These are phyloP conservation scores for Cheirogaleus medius DNA, from an alignment of 2,113 vertebrate species.

Conservation along the genomic window DNA sequence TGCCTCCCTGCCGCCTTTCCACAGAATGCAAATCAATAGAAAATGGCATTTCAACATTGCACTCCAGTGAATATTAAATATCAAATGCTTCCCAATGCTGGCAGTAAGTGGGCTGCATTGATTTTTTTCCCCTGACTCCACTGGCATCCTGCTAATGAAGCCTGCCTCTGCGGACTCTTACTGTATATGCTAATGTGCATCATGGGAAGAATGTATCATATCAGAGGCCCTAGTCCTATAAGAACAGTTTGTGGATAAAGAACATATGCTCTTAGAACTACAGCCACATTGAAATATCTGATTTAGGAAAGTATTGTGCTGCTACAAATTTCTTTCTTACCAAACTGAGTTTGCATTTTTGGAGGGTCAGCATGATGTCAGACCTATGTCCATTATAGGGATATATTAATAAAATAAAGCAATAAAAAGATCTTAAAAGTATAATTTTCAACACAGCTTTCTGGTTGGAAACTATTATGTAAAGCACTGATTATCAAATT, in stretches of 20 bases:
- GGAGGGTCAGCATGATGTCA: neutral
- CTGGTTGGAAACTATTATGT: neutral
- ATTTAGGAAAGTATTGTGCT: neutral
- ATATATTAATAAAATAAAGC: neutral
- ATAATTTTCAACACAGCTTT: neutral
- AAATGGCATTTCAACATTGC: conserved; percentile 47
- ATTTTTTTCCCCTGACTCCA: neutral
- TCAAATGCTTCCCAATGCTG: conserved; percentile 35
- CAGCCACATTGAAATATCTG: neutral
- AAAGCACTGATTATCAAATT: neutral
- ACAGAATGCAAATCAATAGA: conserved; percentile 47
- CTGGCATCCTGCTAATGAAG: conserved; percentile 40
- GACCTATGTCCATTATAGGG: neutral
- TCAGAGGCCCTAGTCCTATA: neutral
- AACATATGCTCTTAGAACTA: neutral
- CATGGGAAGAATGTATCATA: neutral
- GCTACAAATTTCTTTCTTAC: neutral
- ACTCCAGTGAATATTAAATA: conserved; percentile 54
- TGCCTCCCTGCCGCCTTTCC: neutral
- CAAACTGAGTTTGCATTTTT: conserved; percentile 29
- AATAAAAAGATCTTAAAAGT: neutral
- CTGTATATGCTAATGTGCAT: neutral
- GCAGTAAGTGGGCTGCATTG: conserved; percentile 9
- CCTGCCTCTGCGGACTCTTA: conserved; percentile 2
- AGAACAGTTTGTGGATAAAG: neutral